Evolutionary conservation across 2,888 invertebrate species (phyloP).

Genomic region (Alitta virens): DNA sequence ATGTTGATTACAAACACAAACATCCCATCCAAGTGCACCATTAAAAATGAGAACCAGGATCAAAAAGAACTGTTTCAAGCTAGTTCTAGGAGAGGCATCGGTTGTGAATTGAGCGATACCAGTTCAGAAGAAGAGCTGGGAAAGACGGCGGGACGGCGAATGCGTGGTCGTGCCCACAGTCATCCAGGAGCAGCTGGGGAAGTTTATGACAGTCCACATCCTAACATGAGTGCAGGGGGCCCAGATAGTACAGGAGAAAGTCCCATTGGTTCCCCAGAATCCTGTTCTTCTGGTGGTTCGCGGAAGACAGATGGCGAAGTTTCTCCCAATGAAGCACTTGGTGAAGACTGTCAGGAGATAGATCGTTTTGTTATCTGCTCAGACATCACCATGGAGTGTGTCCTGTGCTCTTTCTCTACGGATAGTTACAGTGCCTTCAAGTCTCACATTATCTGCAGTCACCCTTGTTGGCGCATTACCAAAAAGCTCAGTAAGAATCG

Average conservation of each 20-base stretch:
- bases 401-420: conserved; percentile 24
- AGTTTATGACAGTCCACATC: too few species aligned
- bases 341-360: conserved; percentile 13
- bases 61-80: too few species aligned
- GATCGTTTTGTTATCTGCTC: conserved; percentile 28
- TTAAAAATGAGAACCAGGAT: too few species aligned
- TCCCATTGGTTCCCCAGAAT: neutral
- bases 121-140: neutral
- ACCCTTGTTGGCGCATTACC: conserved; percentile 28
- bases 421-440: conserved; percentile 27
- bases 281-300: too few species aligned
- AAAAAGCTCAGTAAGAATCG: conserved; percentile 29
- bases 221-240: too few species aligned
- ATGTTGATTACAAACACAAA: neutral
- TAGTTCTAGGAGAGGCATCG: too few species aligned
- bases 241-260: neutral
- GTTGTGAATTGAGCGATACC: neutral
- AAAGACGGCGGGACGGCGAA: neutral
- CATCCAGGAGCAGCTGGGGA: too few species aligned
- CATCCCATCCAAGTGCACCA: too few species aligned
- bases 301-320: too few species aligned
- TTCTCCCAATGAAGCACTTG: neutral
- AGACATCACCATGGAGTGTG: conserved; percentile 26
- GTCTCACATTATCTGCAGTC: conserved; percentile 29
- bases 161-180: neutral